These are phyloP conservation scores for Malacoraja senta DNA, from an alignment of 2,797 vertebrate genomes.

Conservation along the genomic window DNA sequence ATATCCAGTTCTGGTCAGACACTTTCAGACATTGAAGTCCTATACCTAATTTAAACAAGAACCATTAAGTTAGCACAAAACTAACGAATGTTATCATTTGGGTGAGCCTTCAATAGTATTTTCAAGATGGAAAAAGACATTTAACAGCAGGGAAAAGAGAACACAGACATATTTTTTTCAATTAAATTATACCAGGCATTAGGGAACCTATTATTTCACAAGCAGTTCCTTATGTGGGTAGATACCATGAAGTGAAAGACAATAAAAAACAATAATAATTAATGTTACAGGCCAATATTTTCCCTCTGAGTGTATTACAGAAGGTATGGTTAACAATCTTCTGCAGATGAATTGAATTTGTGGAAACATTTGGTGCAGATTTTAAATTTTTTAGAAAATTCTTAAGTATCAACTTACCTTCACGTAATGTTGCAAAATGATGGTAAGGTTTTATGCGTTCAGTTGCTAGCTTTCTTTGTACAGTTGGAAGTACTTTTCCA, in stretches of 20 bases:
- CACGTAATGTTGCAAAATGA: conserved; percentile 60
- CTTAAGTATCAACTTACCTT: conserved; percentile 60
- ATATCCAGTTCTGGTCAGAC: neutral
- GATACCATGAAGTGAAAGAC: neutral
- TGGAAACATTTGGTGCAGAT: neutral
- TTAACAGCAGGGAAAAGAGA: neutral
- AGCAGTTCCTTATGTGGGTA: neutral
- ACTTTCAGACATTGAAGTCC: neutral
- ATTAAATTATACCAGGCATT: neutral
- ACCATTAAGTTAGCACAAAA: too few relatives aligned
- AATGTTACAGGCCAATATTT: neutral
- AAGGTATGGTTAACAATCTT: neutral
- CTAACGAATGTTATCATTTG: neutral
- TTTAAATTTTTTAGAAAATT: neutral
- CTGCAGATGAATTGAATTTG: neutral
- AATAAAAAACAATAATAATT: neutral
- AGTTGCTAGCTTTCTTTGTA: conserved; percentile 76
- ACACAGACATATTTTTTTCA: neutral
- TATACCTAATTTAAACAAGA: neutral
- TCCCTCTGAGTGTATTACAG: neutral
- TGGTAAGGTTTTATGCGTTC: conserved; percentile 79
- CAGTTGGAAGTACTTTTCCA: conserved; percentile 76
- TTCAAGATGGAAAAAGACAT: neutral
- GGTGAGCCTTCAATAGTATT: neutral
- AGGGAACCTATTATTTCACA: neutral